A percentile compares a stretch with the other conserved stretches of the same genome.
phyloP scores from a whole-genome alignment of 2,888 invertebrate genomes.

The Cataglyphis livida region DNA sequence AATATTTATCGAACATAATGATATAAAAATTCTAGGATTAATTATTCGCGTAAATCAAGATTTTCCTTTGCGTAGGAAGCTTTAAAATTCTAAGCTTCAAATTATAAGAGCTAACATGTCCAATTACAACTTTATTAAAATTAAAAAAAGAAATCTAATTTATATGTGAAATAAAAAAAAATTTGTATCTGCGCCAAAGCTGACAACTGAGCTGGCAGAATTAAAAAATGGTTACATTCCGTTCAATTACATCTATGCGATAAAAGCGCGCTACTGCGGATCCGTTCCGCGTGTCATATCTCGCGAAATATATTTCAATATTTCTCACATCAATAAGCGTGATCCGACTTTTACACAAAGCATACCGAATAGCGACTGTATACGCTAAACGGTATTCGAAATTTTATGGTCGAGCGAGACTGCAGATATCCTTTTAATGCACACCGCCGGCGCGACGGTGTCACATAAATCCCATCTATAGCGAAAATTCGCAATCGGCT shows the following conservation, averaged over 20 bases:
- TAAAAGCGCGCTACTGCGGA: neutral
- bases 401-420: slow-evolving; percentile 21
- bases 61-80: neutral
- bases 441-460: neutral
- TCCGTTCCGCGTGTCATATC: neutral
- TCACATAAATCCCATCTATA: slow-evolving; percentile 27
- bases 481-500: slow-evolving; percentile 32
- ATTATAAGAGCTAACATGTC: neutral
- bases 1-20: slow-evolving; percentile 2
- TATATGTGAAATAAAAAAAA: neutral
- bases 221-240: slow-evolving; percentile 22
- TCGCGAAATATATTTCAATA: slow-evolving; percentile 4
- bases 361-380: neutral
- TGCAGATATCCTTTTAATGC: slow-evolving; percentile 14
- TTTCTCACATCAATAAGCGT: neutral
- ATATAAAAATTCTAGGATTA: slow-evolving; percentile 18
- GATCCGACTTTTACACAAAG: slow-evolving; percentile 4
- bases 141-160: slow-evolving; percentile 13
- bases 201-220: neutral
- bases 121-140: slow-evolving; percentile 14
- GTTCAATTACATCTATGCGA: neutral
- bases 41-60: slow-evolving; percentile 22
- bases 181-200: neutral
- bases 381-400: slow-evolving; percentile 26
- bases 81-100: slow-evolving; percentile 14